Conservation (phyloP, 2,888 invertebrate genomes). For the Philopedon plagiatum region DNA sequence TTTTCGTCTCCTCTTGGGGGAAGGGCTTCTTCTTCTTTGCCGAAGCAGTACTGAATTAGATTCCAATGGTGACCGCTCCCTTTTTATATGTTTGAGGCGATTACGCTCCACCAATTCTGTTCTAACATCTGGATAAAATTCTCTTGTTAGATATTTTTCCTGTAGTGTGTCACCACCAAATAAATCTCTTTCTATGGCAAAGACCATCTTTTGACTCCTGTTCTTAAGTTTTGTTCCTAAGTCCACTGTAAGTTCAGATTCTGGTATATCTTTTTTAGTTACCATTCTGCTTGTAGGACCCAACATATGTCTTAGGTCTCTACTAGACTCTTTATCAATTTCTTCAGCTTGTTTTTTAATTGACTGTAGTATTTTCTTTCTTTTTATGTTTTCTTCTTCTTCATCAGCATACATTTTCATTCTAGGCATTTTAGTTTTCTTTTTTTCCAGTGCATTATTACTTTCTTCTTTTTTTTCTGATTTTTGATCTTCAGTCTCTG, state of each 20-base stretch:
- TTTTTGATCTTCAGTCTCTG: constrained; percentile 55
- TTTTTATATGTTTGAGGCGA: constrained; percentile 4
- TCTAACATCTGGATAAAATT: constrained; percentile 24
- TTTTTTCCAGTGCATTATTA: constrained; percentile 61
- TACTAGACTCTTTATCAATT: constrained; percentile 56
- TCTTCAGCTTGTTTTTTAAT: constrained; percentile 65
- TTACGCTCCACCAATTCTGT: constrained; percentile 40
- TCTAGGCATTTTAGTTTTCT: constrained; percentile 77
- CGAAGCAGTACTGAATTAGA: constrained; percentile 28
- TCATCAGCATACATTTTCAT: constrained; percentile 94
- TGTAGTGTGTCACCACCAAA: constrained; percentile 4
- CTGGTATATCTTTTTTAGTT: constrained; percentile 33
- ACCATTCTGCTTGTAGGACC: constrained; percentile 53
- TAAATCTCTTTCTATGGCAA: constrained; percentile 57
- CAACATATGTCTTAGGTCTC: constrained; percentile 59
- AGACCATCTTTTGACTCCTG: constrained; percentile 60
- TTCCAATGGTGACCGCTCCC: constrained; percentile 24
- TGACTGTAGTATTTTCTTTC: constrained; percentile 61
- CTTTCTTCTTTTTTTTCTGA: constrained; percentile 33
- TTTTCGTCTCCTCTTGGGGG: background rate
- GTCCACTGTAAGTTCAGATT: constrained; percentile 52
- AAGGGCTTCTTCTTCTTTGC: background rate
- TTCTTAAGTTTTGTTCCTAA: constrained; percentile 61
- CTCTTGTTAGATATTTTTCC: constrained; percentile 30
- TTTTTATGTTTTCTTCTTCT: constrained; percentile 77